Evolutionary conservation across 1,140 invertebrate genomes (phyloP).

Genomic region (Aradophagus sp.): DNA sequence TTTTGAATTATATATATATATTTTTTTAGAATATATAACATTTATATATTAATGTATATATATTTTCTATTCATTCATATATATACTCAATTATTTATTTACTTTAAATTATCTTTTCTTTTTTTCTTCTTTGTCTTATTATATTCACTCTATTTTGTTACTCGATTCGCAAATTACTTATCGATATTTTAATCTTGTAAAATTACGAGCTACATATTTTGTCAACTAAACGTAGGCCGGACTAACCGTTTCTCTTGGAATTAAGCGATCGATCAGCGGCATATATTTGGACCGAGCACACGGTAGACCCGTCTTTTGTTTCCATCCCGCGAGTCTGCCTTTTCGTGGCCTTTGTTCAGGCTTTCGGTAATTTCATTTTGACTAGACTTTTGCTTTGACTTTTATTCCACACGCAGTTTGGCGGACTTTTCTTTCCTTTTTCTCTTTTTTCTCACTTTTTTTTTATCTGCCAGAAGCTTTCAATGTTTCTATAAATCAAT

Average conservation of each 20-base stretch:
- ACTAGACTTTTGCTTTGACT: constrained; percentile 63
- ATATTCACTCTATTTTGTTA: constrained; percentile 8
- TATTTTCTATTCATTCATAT: too few species aligned
- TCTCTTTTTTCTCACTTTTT: too few species aligned
- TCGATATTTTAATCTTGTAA: constrained; percentile 47
- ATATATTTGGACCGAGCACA: constrained; percentile 45
- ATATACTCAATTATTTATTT: too few species aligned
- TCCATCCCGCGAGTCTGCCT: constrained; percentile 10
- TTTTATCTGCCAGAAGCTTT: too few species aligned
- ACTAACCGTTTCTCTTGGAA: constrained; percentile 65
- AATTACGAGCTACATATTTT: constrained; percentile 59
- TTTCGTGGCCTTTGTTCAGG: constrained; percentile 18
- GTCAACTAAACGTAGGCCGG: constrained; percentile 70
- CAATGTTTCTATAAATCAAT: too few species aligned
- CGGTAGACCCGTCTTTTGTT: constrained; percentile 37
- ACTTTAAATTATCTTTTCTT: constrained; percentile 9
- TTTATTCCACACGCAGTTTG: constrained; percentile 28
- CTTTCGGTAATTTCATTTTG: constrained; percentile 54
- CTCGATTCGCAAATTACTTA: constrained; percentile 25
- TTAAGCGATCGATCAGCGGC: constrained; percentile 51
- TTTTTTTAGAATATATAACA: neutral
- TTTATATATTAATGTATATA: too few species aligned
- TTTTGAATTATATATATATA: too few species aligned
- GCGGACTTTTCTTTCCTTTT: constrained; percentile 27
- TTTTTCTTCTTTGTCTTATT: constrained; percentile 2